Evolutionary conservation across 2,888 invertebrate species (phyloP), one percentile per base, ranked within the genome.

Genomic region (Ophion costatus): DNA sequence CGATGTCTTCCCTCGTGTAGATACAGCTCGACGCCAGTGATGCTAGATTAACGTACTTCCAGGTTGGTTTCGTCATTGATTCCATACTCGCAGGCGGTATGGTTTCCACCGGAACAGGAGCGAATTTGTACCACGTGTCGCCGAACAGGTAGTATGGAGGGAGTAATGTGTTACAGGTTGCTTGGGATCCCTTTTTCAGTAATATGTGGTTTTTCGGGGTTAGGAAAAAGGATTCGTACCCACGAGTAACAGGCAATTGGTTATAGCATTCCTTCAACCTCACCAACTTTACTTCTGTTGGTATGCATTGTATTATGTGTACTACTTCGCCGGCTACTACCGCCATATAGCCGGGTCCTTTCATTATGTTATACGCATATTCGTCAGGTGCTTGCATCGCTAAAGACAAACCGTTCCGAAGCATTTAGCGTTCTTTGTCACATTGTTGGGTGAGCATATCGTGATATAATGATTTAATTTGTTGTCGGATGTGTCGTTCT

Each of bases 61-160:
- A 87, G 0, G 77, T 71, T 0, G 61, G n/a, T 45, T 45, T 71
- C 1, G 83, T 76, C 17, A 66, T 3, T 0, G 74, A 75, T 56
- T 77, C 57, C 6, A 84, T 17, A 1, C 45, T 24, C 0, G 10
- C 20, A 2, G 86, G 83, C 20, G 33, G 2, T 11, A 24, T 33
- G 1, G 80, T 45, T 33, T 71, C 57, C 2, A 61, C 57, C 20
- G 79, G 38, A 24, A 9, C 6, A 0, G 86, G 84, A 20, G 66
- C n/a, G 3, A 85, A 42, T 64, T 80, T 77, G 22, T 83, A 81
- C 88, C 89, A 90, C 67, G 63, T 22, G 9, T 86, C 66, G 5
- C 86, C 87, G 4, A 89, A 11, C 14, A 24, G 29, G 42, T 61
- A 70, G 11, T 24, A 63, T 29, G 57, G 38, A 24, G 33, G 51